phyloP scores from a whole-genome alignment of 2,888 invertebrate genomes.

The Gymnoscelis rufifasciata region DNA sequence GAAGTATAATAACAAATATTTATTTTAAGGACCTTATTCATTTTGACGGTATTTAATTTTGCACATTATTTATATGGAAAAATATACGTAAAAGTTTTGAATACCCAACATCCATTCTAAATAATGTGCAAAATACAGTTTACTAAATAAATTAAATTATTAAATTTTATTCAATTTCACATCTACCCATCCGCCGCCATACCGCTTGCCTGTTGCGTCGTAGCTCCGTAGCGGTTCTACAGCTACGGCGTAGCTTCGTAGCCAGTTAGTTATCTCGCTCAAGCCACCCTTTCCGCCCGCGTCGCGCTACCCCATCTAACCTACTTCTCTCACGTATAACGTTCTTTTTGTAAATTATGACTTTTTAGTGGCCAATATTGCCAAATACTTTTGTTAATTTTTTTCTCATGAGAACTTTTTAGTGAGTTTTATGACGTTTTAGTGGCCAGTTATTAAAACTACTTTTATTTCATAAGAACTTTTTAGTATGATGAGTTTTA shows the following conservation, averaged over 20 bases:
- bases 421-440: neutral
- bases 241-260: constrained; percentile 41
- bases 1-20: too few relatives aligned
- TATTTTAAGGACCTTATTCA: too few relatives aligned
- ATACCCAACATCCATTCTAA: too few relatives aligned
- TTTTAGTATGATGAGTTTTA: neutral
- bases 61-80: too few relatives aligned
- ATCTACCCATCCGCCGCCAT: constrained; percentile 16
- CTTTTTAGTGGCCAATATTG: constrained; percentile 34
- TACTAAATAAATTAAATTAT: too few relatives aligned
- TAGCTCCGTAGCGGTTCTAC: constrained; percentile 37
- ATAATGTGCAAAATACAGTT: too few relatives aligned
- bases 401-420: neutral
- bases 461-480: neutral
- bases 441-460: neutral
- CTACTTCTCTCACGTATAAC: constrained; percentile 42
- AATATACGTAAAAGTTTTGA: too few relatives aligned
- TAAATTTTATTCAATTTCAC: neutral
- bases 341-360: constrained; percentile 39
- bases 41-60: too few relatives aligned
- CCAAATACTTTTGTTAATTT: too few relatives aligned
- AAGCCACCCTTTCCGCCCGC: constrained; percentile 62
- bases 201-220: constrained; percentile 64
- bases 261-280: constrained; percentile 69
- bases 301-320: constrained; percentile 44